Conservation (phyloP, 2,797 vertebrate species). For the Xerus rutilus region DNA sequence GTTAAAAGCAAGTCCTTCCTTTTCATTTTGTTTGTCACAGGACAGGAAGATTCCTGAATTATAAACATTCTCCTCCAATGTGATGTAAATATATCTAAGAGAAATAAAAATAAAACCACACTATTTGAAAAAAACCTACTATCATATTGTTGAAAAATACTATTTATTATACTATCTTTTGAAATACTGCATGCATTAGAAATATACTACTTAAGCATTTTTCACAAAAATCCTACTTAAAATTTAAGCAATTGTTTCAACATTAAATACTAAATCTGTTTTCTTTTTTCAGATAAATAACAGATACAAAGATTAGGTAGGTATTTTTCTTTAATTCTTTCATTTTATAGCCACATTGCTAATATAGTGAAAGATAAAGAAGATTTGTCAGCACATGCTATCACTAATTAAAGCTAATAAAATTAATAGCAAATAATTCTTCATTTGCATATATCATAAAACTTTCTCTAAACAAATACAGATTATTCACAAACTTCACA, state of each 20-base stretch:
- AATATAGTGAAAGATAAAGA: conserved; percentile 30
- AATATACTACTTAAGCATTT: conserved; percentile 61
- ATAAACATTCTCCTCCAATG: conserved; percentile 67
- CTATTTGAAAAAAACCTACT: conserved; percentile 51
- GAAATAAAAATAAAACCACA: conserved; percentile 52
- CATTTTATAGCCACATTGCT: conserved; percentile 11
- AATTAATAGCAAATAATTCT: conserved; percentile 62
- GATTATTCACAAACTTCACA: neutral
- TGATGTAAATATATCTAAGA: conserved; percentile 69
- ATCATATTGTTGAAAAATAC: conserved; percentile 54
- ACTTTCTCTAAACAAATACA: conserved; percentile 25
- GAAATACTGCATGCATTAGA: neutral
- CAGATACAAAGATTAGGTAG: conserved; percentile 40
- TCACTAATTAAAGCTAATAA: conserved; percentile 68
- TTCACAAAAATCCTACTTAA: conserved; percentile 66
- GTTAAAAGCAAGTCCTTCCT: conserved; percentile 53
- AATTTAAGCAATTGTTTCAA: conserved; percentile 85
- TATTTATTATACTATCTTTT: conserved; percentile 32
- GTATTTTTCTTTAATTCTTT: conserved; percentile 55
- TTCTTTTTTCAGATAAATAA: conserved; percentile 70
- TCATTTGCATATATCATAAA: conserved; percentile 68
- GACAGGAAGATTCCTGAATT: conserved; percentile 20
- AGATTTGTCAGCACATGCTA: conserved; percentile 70
- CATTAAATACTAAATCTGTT: conserved; percentile 80
- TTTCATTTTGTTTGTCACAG: conserved; percentile 61